Percentiles rank a stretch among this genome's conserved stretches.
Evolutionary conservation across 2,888 invertebrate genomes (phyloP).

Genomic region (Melieria omissa): DNA sequence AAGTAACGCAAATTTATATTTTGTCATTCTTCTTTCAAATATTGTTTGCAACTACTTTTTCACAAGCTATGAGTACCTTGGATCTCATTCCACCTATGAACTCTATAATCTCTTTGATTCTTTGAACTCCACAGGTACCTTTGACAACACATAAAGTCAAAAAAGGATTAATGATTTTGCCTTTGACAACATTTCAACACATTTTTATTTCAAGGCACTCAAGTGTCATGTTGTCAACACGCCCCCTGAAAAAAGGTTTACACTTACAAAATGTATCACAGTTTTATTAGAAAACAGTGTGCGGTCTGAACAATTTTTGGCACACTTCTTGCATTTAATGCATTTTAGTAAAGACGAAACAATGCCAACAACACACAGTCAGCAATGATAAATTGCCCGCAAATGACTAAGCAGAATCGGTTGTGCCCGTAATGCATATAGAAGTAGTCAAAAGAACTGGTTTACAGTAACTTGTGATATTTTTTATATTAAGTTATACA

Average conservation of each 20-base stretch:
- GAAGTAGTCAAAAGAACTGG: no score
- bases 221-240: background rate
- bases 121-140: no score
- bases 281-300: constrained; percentile 12
- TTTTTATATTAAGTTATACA: no score
- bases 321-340: constrained; percentile 21
- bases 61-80: no score
- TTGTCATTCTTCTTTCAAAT: no score
- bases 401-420: constrained; percentile 17
- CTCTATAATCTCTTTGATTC: no score
- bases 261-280: background rate
- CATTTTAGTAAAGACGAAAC: background rate
- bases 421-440: background rate
- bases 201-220: constrained; percentile 12
- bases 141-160: background rate
- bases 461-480: no score
- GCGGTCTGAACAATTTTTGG: constrained; percentile 2
- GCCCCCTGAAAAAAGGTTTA: background rate
- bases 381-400: constrained; percentile 18
- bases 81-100: no score
- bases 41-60: no score
- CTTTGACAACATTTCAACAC: background rate
- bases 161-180: constrained; percentile 3
- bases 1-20: no score
- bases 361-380: background rate